Evolutionary conservation across 1,140 invertebrate species (phyloP).

Genomic region (Lamellibrachia luymesi): DNA sequence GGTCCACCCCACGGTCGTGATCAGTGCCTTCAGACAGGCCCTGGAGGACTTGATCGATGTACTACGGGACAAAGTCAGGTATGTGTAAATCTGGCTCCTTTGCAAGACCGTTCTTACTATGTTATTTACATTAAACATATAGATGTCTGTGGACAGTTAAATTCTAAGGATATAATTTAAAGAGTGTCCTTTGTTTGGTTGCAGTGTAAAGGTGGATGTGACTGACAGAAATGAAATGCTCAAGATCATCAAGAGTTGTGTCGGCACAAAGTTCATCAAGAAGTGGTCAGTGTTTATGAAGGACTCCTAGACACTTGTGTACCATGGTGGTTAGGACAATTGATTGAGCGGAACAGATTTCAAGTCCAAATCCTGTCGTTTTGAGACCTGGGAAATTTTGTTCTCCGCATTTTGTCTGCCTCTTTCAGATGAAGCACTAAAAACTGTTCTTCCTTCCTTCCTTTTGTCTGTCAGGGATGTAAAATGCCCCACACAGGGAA

Average conservation of each 20-base stretch:
- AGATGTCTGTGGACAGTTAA: too few relatives aligned
- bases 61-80: constrained; percentile 75
- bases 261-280: constrained; percentile 96
- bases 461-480: too few relatives aligned
- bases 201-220: constrained; percentile 77
- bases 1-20: constrained; percentile 97
- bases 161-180: too few relatives aligned
- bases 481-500: too few relatives aligned
- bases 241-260: constrained; percentile 86
- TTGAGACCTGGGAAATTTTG: not conserved
- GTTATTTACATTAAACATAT: not conserved
- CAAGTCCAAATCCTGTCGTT: constrained; percentile 6
- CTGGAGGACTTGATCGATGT: constrained; percentile 88
- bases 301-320: not conserved
- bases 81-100: constrained; percentile 3
- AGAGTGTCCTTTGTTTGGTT: constrained; percentile 18
- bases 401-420: not conserved
- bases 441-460: too few relatives aligned
- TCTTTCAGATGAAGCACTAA: too few relatives aligned
- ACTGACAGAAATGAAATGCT: constrained; percentile 80
- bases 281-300: constrained; percentile 67
- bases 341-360: too few relatives aligned
- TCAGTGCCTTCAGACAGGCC: constrained; percentile 89
- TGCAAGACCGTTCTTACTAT: not conserved
- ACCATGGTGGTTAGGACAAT: not conserved